Percentiles rank a stretch among this genome's conserved stretches.
Conservation (phyloP, 1,140 invertebrate species). For the Littorina saxatilis region DNA sequence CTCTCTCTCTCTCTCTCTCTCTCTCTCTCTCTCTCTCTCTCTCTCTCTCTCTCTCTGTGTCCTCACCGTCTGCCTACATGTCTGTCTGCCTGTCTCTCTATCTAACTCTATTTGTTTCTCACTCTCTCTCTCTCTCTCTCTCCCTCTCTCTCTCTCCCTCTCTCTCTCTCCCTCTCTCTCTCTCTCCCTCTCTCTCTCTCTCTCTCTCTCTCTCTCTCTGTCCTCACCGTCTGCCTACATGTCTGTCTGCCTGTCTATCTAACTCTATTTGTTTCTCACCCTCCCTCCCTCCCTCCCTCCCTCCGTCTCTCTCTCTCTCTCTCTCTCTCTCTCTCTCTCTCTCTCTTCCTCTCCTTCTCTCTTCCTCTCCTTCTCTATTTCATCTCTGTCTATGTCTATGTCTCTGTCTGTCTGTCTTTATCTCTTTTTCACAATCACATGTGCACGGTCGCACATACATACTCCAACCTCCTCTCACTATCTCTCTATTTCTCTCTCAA, state of each 20-base stretch:
- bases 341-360: neutral
- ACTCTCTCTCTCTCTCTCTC: slow-evolving; percentile 8
- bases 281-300: too few species aligned
- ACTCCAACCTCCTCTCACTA: too few species aligned
- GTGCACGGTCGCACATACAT: too few species aligned
- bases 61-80: neutral
- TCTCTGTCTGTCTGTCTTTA: neutral
- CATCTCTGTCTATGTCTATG: neutral
- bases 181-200: slow-evolving; percentile 10
- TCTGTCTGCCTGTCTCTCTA: neutral
- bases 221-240: too few species aligned
- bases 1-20: neutral
- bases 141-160: neutral
- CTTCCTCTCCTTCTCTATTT: neutral
- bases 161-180: neutral
- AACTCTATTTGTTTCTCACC: too few species aligned
- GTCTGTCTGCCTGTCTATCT: too few species aligned
- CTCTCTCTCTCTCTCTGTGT: neutral
- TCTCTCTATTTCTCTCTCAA: too few species aligned
- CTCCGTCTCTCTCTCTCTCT: too few species aligned
- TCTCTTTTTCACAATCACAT: too few species aligned
- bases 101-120: neutral
- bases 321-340: neutral
- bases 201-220: slow-evolving; percentile 10
- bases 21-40: neutral